Conservation (phyloP, 2,797 vertebrate species). For the Thripadectes ignobilis region DNA sequence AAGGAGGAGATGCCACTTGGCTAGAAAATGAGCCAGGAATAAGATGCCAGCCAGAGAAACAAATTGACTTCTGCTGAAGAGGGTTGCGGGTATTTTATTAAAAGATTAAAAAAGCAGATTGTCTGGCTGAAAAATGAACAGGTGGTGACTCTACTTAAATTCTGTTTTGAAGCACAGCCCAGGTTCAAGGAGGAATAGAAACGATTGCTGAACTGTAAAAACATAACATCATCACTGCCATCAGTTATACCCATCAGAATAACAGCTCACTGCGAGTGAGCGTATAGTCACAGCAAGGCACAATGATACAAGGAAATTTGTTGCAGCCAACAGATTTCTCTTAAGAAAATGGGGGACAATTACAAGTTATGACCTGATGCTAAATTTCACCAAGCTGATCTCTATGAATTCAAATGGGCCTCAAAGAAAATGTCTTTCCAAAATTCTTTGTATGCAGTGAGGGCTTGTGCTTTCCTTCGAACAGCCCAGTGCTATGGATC, state of each 20-base stretch:
- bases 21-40: slow-evolving; percentile 25
- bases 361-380: not conserved
- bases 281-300: not conserved
- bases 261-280: not conserved
- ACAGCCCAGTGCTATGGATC: not conserved
- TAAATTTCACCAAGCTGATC: not conserved
- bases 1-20: not conserved
- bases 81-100: not conserved
- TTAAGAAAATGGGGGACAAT: not conserved
- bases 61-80: not conserved
- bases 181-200: not conserved
- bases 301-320: not conserved
- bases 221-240: not conserved
- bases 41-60: slow-evolving; percentile 14
- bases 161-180: slow-evolving; percentile 3
- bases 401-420: not conserved
- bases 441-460: not conserved
- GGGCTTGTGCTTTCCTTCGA: not conserved
- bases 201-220: slow-evolving; percentile 1
- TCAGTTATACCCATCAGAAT: not conserved
- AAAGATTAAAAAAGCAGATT: slow-evolving; percentile 44
- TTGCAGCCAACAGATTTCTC: not conserved
- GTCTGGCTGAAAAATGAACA: slow-evolving; percentile 56
- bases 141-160: slow-evolving; percentile 42
- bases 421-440: not conserved